Evolutionary conservation across 2,797 vertebrate species (phyloP).

Genomic region (Paedocypris micromegethes): DNA sequence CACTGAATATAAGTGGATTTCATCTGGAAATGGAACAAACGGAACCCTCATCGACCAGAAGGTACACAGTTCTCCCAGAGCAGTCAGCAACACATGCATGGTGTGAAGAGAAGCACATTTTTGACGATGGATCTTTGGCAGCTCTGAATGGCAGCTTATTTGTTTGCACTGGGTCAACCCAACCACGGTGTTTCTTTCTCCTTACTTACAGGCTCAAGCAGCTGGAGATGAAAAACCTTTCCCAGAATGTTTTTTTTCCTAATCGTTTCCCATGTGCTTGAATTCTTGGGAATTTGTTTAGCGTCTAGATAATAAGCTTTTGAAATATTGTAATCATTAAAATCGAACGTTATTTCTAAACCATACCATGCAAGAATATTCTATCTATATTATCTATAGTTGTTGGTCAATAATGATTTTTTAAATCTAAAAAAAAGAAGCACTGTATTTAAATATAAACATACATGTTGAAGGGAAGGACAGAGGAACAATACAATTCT

Average conservation of each 20-base stretch:
- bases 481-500: no score
- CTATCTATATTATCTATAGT: no score
- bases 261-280: constrained; percentile 1
- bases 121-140: constrained; percentile 26
- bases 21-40: constrained; percentile 69
- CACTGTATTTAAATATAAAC: no score
- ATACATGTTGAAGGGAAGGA: no score
- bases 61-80: constrained; percentile 61
- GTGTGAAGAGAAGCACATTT: no score
- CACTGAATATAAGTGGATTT: constrained; percentile 76
- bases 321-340: no score
- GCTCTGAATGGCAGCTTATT: constrained; percentile 35
- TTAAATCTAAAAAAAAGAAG: no score
- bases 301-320: no score
- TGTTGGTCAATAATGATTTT: no score
- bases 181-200: constrained; percentile 18
- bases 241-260: constrained; percentile 26
- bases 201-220: constrained; percentile 32
- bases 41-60: constrained; percentile 78
- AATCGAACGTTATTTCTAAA: no score
- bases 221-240: constrained; percentile 42
- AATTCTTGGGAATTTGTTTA: background rate
- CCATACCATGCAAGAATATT: no score
- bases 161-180: constrained; percentile 38
- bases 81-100: no score